Conservation (phyloP, 2,797 vertebrate species). For the Martes flavigula region DNA sequence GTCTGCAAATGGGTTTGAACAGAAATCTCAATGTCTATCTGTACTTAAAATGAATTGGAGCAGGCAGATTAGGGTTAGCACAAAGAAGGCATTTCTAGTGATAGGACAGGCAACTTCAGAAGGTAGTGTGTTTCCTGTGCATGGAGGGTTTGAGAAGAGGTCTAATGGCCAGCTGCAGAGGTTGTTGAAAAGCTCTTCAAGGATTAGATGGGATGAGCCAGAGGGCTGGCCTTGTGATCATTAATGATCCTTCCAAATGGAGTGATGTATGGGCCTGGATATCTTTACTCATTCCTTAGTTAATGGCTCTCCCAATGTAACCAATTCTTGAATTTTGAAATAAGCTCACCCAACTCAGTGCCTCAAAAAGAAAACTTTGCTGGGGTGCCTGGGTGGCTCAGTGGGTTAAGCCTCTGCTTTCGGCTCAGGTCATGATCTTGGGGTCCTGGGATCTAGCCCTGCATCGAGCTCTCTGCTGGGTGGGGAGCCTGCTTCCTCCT, state of each 20-base stretch:
- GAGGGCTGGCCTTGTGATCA: not conserved
- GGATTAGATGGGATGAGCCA: not conserved
- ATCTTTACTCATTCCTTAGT: not conserved
- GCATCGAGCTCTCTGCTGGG: no score
- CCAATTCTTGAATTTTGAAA: not conserved
- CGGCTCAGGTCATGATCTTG: no score
- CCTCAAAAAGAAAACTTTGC: not conserved
- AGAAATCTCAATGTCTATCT: not conserved
- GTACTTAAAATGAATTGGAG: not conserved
- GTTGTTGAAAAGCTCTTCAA: not conserved
- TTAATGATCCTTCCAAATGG: not conserved
- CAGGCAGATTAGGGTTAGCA: not conserved
- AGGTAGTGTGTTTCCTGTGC: not conserved
- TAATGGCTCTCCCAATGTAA: not conserved
- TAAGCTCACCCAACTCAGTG: not conserved
- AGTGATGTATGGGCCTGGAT: not conserved
- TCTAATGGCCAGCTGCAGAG: not conserved
- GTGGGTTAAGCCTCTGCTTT: no score
- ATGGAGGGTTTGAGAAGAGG: not conserved
- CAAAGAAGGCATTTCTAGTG: not conserved
- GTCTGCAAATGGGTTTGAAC: not conserved
- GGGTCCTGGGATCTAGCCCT: no score
- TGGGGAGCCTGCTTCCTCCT: no score
- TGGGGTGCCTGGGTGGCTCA: no score
- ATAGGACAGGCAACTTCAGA: not conserved